Conservation (phyloP, 2,888 invertebrate species). For the Lochmaea crataegi region DNA sequence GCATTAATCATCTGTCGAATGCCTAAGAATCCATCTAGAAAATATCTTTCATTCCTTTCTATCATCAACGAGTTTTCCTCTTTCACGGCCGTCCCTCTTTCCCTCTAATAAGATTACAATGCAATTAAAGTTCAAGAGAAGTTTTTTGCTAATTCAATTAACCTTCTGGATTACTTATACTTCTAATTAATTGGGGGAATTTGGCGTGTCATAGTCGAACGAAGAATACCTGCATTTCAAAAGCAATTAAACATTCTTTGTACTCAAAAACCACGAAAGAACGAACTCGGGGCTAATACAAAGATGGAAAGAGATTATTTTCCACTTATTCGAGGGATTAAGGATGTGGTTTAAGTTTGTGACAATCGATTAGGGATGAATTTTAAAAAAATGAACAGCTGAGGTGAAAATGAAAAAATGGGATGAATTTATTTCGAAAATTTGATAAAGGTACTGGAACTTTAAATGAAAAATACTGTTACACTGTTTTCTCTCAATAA, state of each 20-base stretch:
- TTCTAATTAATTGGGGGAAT: constrained; percentile 39
- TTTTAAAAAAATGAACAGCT: not conserved
- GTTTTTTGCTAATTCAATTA: constrained; percentile 40
- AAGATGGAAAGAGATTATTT: not conserved
- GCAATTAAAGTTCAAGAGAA: constrained; percentile 41
- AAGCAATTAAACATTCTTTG: constrained; percentile 36
- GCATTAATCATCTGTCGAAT: constrained; percentile 28
- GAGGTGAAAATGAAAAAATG: not conserved
- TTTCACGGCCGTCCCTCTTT: not conserved
- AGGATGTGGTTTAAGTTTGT: constrained; percentile 2
- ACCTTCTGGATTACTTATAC: constrained; percentile 36
- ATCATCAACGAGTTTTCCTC: not conserved
- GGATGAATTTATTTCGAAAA: too few relatives aligned
- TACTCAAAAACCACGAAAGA: constrained; percentile 7
- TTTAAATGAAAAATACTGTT: too few relatives aligned
- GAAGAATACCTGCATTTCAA: constrained; percentile 30
- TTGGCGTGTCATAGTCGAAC: constrained; percentile 32
- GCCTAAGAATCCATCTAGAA: constrained; percentile 9
- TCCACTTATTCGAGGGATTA: not conserved
- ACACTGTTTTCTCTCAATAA: too few relatives aligned
- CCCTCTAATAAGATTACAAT: constrained; percentile 35
- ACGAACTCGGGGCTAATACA: not conserved
- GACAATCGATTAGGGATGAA: not conserved
- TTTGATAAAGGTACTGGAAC: too few relatives aligned
- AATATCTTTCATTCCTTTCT: constrained; percentile 11